phyloP scores from a whole-genome alignment of 2,113 vertebrate genomes.

The Peucedramus taeniatus region DNA sequence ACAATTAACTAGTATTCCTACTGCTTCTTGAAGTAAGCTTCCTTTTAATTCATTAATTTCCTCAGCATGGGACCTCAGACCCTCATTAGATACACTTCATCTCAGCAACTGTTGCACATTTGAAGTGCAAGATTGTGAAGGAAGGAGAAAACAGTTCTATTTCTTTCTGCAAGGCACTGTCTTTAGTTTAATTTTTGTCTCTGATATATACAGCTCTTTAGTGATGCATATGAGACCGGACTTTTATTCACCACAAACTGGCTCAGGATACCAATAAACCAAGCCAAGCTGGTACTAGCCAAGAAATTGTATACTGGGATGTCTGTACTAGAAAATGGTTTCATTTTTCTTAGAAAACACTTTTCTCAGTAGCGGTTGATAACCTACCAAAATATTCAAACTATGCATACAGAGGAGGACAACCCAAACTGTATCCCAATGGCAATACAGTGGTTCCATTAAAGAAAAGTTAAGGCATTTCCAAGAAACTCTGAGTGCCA shows the following conservation, averaged over 20 bases:
- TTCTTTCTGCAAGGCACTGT: background rate
- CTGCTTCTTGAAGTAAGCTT: conserved; percentile 16
- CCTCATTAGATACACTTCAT: background rate
- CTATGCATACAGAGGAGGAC: background rate
- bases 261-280: background rate
- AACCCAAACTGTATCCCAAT: background rate
- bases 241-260: background rate
- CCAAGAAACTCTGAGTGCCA: background rate
- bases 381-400: background rate
- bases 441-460: rapidly evolving
- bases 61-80: conserved; percentile 7
- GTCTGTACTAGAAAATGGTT: background rate
- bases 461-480: background rate
- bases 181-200: background rate
- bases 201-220: background rate
- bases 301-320: background rate
- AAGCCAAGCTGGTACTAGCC: background rate
- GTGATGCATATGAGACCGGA: background rate
- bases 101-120: background rate
- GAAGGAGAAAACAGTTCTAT: background rate
- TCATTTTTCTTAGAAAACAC: background rate
- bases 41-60: conserved; percentile 30
- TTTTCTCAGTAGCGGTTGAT: background rate
- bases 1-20: conserved; percentile 30
- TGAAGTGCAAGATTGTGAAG: background rate